Percentiles rank a stretch among this genome's conserved stretches.
These are phyloP conservation scores for Passerculus sandwichensis DNA, from an alignment of 2,797 vertebrate genomes.

Conservation along the genomic window DNA sequence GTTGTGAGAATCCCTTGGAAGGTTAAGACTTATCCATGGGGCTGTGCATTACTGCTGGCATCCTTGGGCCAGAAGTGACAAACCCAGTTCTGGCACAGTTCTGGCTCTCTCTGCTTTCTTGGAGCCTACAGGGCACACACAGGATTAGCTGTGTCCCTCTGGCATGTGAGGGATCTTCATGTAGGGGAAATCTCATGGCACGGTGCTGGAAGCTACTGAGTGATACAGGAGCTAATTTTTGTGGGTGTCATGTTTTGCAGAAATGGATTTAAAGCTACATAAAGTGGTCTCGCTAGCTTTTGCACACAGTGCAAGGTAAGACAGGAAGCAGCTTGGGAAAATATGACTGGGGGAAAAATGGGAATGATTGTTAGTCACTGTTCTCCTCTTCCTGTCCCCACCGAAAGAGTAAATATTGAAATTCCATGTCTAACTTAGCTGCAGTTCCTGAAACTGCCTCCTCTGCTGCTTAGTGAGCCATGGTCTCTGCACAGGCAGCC, in stretches of 20 bases:
- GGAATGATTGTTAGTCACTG: not conserved
- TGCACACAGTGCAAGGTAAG: not conserved
- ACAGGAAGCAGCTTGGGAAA: not conserved
- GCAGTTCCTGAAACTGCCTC: not conserved
- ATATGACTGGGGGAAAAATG: not conserved
- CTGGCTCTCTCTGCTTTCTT: not conserved
- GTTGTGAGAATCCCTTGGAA: fast-evolving
- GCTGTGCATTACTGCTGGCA: fast-evolving
- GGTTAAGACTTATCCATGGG: fast-evolving
- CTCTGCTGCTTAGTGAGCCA: not conserved
- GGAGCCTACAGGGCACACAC: not conserved
- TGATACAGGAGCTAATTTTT: not conserved
- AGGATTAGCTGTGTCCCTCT: not conserved
- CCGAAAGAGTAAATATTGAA: not conserved
- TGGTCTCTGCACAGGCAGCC: not conserved
- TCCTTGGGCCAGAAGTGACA: not conserved
- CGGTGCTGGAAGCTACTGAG: not conserved
- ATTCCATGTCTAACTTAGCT: not conserved
- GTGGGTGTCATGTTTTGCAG: not conserved
- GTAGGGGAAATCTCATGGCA: not conserved
- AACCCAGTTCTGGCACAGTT: not conserved
- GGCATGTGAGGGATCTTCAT: not conserved
- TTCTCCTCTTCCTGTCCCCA: not conserved
- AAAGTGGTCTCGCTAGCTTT: not conserved
- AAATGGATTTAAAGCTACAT: not conserved